phyloP scores from a whole-genome alignment of 1,140 invertebrate species.

The Caerostris darwini region DNA sequence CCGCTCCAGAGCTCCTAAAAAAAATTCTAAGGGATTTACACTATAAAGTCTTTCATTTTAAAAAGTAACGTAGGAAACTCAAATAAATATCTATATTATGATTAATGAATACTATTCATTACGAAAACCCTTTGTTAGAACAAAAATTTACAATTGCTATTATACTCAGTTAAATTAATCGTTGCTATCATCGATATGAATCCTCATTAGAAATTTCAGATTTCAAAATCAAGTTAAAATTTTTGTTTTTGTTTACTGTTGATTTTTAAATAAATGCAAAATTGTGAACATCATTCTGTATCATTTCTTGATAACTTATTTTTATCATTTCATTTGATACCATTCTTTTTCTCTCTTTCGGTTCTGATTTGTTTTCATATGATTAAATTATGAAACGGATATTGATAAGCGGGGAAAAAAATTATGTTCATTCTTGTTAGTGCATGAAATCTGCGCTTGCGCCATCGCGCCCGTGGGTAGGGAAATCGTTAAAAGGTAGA shows the following conservation, averaged over 20 bases:
- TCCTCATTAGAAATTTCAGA: no score
- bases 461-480: slow-evolving; percentile 45
- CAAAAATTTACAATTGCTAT: no score
- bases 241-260: not conserved
- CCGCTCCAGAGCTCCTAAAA: no score
- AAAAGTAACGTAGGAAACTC: no score
- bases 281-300: not conserved
- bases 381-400: not conserved
- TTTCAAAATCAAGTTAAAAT: not conserved
- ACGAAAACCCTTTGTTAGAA: no score
- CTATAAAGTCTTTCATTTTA: no score
- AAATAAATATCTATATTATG: no score
- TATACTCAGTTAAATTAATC: no score
- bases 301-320: not conserved
- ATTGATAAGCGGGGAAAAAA: slow-evolving; percentile 44
- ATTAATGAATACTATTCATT: no score
- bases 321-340: not conserved
- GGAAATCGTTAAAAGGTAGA: slow-evolving; percentile 46
- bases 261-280: not conserved
- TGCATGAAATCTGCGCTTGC: slow-evolving; percentile 65
- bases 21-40: no score
- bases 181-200: no score
- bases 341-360: not conserved
- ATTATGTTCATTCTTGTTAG: slow-evolving; percentile 9
- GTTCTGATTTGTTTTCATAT: not conserved